A percentile compares a stretch with the other conserved stretches of the same genome.
Conservation (phyloP, 2,113 vertebrate species). For the Hypanus sabinus region DNA sequence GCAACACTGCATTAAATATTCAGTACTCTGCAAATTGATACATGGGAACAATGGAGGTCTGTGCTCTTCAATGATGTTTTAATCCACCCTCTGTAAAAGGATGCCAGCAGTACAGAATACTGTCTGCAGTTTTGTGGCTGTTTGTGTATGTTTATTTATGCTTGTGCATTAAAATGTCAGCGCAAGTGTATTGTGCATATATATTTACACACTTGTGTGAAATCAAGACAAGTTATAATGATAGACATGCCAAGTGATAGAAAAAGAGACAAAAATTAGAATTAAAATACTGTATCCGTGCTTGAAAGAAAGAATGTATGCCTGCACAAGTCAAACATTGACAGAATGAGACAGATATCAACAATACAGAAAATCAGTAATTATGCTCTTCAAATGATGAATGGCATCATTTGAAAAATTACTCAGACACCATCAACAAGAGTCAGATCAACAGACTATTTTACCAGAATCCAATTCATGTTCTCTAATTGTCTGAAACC, state of each 20-base stretch:
- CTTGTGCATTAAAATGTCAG: no score
- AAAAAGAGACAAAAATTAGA: not conserved
- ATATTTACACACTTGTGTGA: not conserved
- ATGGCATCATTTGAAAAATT: constrained; percentile 22
- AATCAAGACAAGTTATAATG: not conserved
- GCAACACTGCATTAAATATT: constrained; percentile 7
- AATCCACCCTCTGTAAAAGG: not conserved
- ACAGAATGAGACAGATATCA: not conserved
- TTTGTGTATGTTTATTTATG: not conserved
- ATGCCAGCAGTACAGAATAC: not conserved
- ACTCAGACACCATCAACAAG: not conserved
- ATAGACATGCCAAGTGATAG: not conserved
- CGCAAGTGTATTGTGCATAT: not conserved
- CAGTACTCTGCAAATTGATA: not conserved
- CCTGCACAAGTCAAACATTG: not conserved
- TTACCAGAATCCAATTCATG: constrained; percentile 71
- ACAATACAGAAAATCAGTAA: constrained; percentile 31
- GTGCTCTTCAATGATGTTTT: not conserved
- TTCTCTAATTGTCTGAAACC: constrained; percentile 57
- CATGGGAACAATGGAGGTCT: constrained; percentile 18
- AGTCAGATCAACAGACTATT: constrained; percentile 4
- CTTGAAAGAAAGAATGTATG: not conserved
- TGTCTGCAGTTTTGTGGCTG: not conserved
- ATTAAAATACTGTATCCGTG: not conserved
- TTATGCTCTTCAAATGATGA: not conserved